Evolutionary conservation across 1,140 invertebrate species (phyloP), one percentile per base, ranked within the genome.

Genomic region (Drosophila cardini): DNA sequence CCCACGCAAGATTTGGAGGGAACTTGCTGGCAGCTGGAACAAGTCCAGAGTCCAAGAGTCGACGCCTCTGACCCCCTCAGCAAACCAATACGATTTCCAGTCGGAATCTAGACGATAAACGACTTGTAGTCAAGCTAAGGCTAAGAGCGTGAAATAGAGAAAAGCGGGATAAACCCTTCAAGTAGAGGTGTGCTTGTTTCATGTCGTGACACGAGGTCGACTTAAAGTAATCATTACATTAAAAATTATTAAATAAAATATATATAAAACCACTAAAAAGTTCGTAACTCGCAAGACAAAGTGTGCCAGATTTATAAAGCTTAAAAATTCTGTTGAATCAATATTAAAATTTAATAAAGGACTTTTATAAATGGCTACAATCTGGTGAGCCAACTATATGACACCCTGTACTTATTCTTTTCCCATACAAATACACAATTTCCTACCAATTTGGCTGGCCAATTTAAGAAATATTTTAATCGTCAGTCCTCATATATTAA

Each of bases 1-100:
- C 76, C 76, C 76, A 78, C 76, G 76, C 72, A 57, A 53, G 16
- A 16, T 10, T n/a, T 53, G 60, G 36, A 15, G n/a, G 52, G 11
- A 7, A 34, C 34, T 53, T 50, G 36, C 26, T 3, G 21, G 11
- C 45, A 57, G 30, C 18, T 36, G 38, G 11, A 36, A 2, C 36
- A 38, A 40, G 3, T 10, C 11, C 11, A n/a, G 11, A 40, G 38
- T 2, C 52, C 36, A 11, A 56, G 62, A 21, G 13, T 38, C 38
- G 16, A 34, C 42, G 11, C 4, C 34, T 15, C 2, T 10, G 50
- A 45, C 57, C 52, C 43, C 57, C 61, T 65, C 69, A 50, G 3
- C 32, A 0, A 53, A 16, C 50, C 50, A 45, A 40, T 4, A 26
- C 21, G 21, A 5, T 5, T 26, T 16, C 1, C 36, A 53, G 42